These are phyloP conservation scores for Nephrocerus scutellatus DNA, from an alignment of 2,888 invertebrate species.

Conservation along the genomic window DNA sequence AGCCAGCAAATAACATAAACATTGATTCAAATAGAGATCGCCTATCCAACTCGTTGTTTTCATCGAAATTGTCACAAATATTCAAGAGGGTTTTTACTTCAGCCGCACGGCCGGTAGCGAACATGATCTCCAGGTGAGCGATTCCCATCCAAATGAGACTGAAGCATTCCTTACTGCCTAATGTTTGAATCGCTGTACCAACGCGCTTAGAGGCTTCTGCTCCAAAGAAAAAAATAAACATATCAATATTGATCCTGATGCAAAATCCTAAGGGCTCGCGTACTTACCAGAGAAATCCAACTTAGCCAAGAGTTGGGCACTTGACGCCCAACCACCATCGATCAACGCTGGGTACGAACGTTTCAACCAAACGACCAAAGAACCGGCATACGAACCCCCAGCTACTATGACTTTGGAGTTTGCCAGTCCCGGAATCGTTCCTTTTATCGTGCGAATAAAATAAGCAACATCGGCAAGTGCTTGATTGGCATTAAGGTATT, in stretches of 20 bases:
- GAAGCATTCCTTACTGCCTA: conserved; percentile 32
- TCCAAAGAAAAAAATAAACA: no score
- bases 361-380: conserved; percentile 59
- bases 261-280: no score
- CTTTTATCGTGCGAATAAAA: conserved; percentile 48
- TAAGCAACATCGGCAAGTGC: conserved; percentile 58
- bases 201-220: conserved; percentile 32
- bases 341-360: conserved; percentile 55
- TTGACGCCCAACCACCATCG: conserved; percentile 54
- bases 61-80: conserved; percentile 29
- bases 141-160: conserved; percentile 29
- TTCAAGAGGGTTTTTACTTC: conserved; percentile 27
- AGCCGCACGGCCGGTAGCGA: conserved; percentile 18
- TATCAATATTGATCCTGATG: no score
- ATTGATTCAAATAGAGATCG: conserved; percentile 31
- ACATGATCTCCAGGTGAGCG: conserved; percentile 24
- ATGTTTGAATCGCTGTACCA: conserved; percentile 24
- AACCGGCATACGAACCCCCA: conserved; percentile 59
- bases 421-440: conserved; percentile 25
- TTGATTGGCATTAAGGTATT: conserved; percentile 56
- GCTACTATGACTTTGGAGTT: conserved; percentile 49
- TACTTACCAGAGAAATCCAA: conserved; percentile 49
- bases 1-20: conserved; percentile 29
- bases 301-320: conserved; percentile 56
- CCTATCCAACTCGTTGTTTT: conserved; percentile 23